phyloP scores from a whole-genome alignment of 2,888 invertebrate genomes.

The Orthonychiurus folsomi region DNA sequence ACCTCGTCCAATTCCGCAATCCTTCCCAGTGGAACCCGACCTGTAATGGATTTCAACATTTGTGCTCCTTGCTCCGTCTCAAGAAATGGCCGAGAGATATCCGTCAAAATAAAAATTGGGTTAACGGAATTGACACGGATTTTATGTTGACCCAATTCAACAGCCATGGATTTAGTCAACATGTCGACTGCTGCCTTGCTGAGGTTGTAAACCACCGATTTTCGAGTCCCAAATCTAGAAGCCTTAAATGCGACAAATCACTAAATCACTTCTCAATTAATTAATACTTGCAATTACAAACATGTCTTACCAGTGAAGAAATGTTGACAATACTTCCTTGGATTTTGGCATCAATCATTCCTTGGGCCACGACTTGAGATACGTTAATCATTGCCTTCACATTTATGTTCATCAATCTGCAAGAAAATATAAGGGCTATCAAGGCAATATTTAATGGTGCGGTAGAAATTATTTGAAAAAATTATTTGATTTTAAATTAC shows the following conservation, averaged over 20 bases:
- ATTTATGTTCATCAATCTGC: constrained; percentile 56
- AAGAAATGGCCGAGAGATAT: constrained; percentile 58
- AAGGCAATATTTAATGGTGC: neutral
- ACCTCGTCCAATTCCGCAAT: constrained; percentile 71
- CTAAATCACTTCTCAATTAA: neutral
- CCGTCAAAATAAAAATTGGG: constrained; percentile 86
- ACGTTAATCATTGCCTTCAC: constrained; percentile 77
- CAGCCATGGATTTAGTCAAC: constrained; percentile 44
- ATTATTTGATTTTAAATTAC: neutral
- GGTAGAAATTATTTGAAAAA: neutral
- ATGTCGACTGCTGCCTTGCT: constrained; percentile 78
- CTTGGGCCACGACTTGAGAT: constrained; percentile 59
- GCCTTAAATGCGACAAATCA: constrained; percentile 17
- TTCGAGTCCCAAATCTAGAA: constrained; percentile 24
- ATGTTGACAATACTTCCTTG: constrained; percentile 27
- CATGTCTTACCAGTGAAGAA: constrained; percentile 21
- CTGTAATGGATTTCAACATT: neutral
- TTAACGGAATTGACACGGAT: constrained; percentile 85
- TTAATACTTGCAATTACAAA: neutral
- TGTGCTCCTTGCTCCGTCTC: neutral
- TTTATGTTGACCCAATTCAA: constrained; percentile 43
- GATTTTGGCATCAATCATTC: constrained; percentile 22
- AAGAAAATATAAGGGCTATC: constrained; percentile 22
- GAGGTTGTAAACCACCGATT: constrained; percentile 23
- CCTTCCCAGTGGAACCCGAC: constrained; percentile 19